Percentiles rank a stretch among this genome's conserved stretches.
Conservation (phyloP, 2,888 invertebrate genomes). For the Luperina nickerlii region DNA sequence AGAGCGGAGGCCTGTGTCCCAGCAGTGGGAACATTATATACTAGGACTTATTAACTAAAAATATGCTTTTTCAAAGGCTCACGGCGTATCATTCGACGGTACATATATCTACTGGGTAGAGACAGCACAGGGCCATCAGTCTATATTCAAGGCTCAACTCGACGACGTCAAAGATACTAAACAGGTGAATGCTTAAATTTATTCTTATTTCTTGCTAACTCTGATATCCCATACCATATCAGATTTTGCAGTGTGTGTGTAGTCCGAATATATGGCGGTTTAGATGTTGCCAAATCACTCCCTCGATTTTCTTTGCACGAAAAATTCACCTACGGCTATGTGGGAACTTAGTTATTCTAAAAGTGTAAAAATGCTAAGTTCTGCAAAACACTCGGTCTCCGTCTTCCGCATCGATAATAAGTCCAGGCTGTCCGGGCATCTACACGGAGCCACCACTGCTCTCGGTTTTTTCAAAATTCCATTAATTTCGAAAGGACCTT, state of each 20-base stretch:
- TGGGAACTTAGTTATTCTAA: too few relatives aligned
- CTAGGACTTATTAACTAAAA: neutral
- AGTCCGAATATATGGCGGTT: neutral
- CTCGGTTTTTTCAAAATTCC: too few relatives aligned
- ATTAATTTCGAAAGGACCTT: too few relatives aligned
- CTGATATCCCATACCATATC: neutral
- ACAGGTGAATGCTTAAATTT: slow-evolving; percentile 80
- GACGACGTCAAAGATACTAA: slow-evolving; percentile 90
- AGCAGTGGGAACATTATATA: too few relatives aligned
- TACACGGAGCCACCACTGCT: too few relatives aligned
- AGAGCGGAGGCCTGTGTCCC: too few relatives aligned
- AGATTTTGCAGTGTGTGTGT: neutral
- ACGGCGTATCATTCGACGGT: slow-evolving; percentile 93
- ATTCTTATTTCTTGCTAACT: neutral
- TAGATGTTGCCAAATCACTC: neutral
- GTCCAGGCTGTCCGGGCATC: too few relatives aligned
- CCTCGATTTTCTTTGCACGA: too few relatives aligned
- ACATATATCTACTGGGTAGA: slow-evolving; percentile 94
- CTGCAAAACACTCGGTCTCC: too few relatives aligned
- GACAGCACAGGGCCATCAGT: slow-evolving; percentile 92
- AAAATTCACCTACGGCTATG: too few relatives aligned
- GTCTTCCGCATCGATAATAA: too few relatives aligned
- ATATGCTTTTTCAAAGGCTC: slow-evolving; percentile 75
- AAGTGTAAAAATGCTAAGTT: too few relatives aligned
- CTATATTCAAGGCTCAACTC: slow-evolving; percentile 91